A percentile compares a stretch with the other conserved stretches of the same genome.
These are phyloP conservation scores for Ciconia stormi DNA, from an alignment of 2,113 vertebrate genomes.

Conservation along the genomic window DNA sequence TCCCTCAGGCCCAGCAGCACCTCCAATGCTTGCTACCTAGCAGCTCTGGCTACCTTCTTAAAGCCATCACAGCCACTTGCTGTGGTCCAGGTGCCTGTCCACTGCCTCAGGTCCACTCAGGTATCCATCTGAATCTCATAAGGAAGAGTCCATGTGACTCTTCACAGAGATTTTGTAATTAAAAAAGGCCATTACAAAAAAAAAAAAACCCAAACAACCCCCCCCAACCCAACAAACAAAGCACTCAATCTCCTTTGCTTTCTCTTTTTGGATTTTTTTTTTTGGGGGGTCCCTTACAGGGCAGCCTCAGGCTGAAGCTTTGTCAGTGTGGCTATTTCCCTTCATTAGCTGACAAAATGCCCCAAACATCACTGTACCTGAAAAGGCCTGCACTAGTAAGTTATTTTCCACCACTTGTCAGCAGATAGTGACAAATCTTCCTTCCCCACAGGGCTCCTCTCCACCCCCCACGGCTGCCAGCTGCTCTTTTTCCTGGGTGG, in stretches of 20 bases:
- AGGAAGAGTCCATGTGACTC: background rate
- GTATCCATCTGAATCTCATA: background rate
- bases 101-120: background rate
- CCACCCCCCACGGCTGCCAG: background rate
- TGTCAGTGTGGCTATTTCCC: rapidly evolving
- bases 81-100: background rate
- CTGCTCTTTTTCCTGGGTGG: background rate
- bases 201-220: background rate
- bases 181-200: background rate
- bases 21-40: background rate
- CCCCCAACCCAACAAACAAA: background rate
- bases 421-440: background rate
- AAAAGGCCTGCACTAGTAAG: background rate
- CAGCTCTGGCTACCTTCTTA: background rate
- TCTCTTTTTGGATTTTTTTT: background rate
- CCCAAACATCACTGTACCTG: background rate
- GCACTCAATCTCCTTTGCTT: background rate
- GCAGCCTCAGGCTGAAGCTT: background rate
- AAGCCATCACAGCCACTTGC: background rate
- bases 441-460: background rate
- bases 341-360: background rate
- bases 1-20: background rate
- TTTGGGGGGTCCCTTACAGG: background rate
- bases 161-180: background rate
- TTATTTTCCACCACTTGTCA: background rate